phyloP scores from a whole-genome alignment of 2,888 invertebrate species.

The Thymelicus acteon region DNA sequence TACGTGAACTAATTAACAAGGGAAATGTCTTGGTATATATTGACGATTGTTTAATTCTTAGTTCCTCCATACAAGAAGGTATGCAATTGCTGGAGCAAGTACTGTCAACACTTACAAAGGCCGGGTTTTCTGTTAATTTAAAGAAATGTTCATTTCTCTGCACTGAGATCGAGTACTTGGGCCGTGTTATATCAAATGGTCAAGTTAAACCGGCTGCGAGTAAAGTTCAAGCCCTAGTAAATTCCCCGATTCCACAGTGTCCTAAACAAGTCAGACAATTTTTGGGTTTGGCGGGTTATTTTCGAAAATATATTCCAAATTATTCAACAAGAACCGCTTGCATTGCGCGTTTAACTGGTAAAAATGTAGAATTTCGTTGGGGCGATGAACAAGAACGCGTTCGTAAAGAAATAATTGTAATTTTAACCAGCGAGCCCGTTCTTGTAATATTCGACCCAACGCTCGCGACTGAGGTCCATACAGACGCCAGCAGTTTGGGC shows the following conservation, averaged over 20 bases:
- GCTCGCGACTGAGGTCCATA: conserved; percentile 41
- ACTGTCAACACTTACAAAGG: neutral
- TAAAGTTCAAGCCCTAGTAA: neutral
- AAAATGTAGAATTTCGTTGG: neutral
- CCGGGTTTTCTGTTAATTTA: neutral
- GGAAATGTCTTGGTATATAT: conserved; percentile 38
- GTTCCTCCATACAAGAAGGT: neutral
- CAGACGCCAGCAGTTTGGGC: conserved; percentile 39
- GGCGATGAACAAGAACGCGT: neutral
- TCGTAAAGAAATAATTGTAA: neutral
- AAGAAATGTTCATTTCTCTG: neutral
- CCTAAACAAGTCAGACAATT: neutral
- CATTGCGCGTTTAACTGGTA: conserved; percentile 29
- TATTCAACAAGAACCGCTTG: conserved; percentile 35
- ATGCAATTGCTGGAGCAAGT: neutral
- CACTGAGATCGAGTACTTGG: neutral
- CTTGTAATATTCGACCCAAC: conserved; percentile 38
- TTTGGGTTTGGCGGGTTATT: conserved; percentile 34
- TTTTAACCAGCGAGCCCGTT: neutral
- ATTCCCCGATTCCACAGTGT: neutral
- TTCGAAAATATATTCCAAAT: conserved; percentile 29
- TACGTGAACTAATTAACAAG: conserved; percentile 43
- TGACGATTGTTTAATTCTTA: conserved; percentile 39
- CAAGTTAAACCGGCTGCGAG: neutral
- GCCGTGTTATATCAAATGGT: neutral